Conservation (phyloP, 30 jellyfish, hydroid and myxozoan species). For the Aurelia aurita complex sp. Pacific region DNA sequence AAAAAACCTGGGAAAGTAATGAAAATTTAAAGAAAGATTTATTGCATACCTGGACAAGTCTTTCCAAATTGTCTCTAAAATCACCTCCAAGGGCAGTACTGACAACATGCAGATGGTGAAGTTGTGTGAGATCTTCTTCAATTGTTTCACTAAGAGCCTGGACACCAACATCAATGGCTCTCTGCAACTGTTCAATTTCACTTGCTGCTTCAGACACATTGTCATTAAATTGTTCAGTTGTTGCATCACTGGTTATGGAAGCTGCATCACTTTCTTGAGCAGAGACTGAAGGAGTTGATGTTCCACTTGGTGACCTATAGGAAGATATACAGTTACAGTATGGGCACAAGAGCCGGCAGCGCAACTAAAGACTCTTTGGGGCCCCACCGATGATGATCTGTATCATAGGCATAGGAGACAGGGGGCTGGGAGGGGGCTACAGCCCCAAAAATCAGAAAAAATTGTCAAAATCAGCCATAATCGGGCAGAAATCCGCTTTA, state of each 20-base stretch:
- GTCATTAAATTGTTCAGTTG: constrained; percentile 25
- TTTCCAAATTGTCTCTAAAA: constrained; percentile 73
- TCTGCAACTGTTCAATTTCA: constrained; percentile 69
- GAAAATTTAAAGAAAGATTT: not conserved
- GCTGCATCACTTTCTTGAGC: constrained; percentile 49
- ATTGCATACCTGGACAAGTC: constrained; percentile 68
- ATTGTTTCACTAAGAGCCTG: constrained; percentile 83
- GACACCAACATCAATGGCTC: constrained; percentile 76
- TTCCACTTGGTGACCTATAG: constrained; percentile 49
- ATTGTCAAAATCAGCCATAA: too few species aligned
- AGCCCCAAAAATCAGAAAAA: too few species aligned
- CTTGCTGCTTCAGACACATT: constrained; percentile 55
- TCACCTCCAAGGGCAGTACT: constrained; percentile 70
- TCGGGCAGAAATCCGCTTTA: too few species aligned
- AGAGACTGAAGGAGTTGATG: constrained; percentile 49
- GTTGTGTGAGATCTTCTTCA: constrained; percentile 73
- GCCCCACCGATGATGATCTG: too few species aligned
- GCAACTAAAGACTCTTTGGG: too few species aligned
- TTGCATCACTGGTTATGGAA: constrained; percentile 33
- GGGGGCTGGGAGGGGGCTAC: too few species aligned
- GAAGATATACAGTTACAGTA: not conserved
- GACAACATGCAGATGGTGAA: constrained; percentile 85
- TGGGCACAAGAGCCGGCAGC: not conserved
- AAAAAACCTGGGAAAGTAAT: not conserved
- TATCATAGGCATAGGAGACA: too few species aligned